A percentile compares a stretch with the other conserved stretches of the same genome.
These are phyloP conservation scores for Rhynchotus rufescens DNA, from an alignment of 2,797 vertebrate genomes.

Conservation along the genomic window DNA sequence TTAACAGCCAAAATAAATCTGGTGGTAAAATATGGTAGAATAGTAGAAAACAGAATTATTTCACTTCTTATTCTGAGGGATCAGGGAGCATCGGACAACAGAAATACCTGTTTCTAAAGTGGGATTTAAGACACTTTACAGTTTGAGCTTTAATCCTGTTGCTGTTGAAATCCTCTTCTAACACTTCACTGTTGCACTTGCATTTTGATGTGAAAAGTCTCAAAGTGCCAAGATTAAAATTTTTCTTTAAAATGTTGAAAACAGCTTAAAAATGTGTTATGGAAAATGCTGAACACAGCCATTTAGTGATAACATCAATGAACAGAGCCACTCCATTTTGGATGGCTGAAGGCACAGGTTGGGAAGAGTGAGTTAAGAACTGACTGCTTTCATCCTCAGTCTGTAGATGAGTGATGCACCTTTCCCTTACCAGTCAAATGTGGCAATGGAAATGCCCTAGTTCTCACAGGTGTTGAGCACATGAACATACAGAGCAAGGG, in stretches of 20 bases:
- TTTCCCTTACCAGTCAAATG: neutral
- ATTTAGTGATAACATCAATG: neutral
- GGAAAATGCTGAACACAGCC: neutral
- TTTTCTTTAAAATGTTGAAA: neutral
- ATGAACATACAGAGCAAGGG: neutral
- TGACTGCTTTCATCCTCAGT: neutral
- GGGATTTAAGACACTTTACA: conserved; percentile 38
- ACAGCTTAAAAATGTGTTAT: neutral
- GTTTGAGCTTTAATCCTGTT: conserved; percentile 6
- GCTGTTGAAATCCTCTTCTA: neutral
- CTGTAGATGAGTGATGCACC: neutral
- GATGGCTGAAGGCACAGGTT: neutral
- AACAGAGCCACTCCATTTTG: neutral
- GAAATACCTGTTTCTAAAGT: conserved; percentile 35
- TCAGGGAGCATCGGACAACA: neutral
- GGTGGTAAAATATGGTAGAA: neutral
- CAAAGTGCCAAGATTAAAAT: neutral
- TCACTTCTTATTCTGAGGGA: neutral
- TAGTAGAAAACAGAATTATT: neutral
- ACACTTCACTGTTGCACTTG: neutral
- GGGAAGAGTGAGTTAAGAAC: neutral
- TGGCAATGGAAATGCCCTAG: neutral
- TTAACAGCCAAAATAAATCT: neutral
- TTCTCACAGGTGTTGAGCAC: neutral
- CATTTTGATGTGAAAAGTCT: conserved; percentile 9